These are phyloP conservation scores for Heterocephalus glaber DNA, from an alignment of 2,113 vertebrate species.

Conservation along the genomic window DNA sequence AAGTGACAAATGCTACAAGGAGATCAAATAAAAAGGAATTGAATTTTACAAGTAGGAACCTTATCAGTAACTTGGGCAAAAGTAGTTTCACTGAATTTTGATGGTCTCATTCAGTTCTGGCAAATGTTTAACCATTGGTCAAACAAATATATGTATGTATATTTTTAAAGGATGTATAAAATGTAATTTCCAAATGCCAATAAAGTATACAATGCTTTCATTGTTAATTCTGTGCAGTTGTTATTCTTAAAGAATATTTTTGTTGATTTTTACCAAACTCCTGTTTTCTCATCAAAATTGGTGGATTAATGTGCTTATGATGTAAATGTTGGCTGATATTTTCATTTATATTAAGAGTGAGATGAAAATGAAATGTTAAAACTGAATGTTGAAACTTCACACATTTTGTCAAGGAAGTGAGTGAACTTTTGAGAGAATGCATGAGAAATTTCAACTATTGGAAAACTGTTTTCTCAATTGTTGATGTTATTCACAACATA, in stretches of 20 bases:
- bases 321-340: not conserved
- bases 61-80: not conserved
- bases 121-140: not conserved
- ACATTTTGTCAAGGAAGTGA: not conserved
- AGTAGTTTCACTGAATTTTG: constrained; percentile 27
- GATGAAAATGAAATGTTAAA: constrained; percentile 39
- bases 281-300: not conserved
- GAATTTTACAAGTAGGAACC: not conserved
- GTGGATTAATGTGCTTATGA: not conserved
- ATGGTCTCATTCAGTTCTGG: not conserved
- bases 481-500: not conserved
- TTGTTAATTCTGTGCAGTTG: not conserved
- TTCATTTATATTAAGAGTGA: constrained; percentile 36
- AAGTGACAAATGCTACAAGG: constrained; percentile 26
- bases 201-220: not conserved
- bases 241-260: not conserved
- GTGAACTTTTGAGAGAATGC: not conserved
- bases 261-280: constrained; percentile 1
- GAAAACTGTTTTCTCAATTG: constrained; percentile 11
- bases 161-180: not conserved
- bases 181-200: not conserved
- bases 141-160: not conserved
- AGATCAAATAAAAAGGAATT: constrained; percentile 20
- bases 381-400: not conserved
- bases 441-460: not conserved